Evolutionary conservation across 2,797 vertebrate species (phyloP), one percentile per base, ranked within the genome.

Genomic region (Zenarchopterus dispar): DNA sequence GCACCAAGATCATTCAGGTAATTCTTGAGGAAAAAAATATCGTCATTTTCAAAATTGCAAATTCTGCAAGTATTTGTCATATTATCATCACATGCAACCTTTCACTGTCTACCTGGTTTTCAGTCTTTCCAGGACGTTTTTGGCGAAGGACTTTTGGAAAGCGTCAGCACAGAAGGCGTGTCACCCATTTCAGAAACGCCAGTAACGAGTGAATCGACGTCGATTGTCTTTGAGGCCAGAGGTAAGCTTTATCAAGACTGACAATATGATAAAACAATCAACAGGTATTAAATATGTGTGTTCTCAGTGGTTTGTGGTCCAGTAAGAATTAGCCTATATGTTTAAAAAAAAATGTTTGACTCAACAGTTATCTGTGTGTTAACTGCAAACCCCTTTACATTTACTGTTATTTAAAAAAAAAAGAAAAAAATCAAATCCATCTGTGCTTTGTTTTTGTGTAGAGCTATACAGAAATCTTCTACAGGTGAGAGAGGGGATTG

Each of bases 1-100:
- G 93, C 84, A 89, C 73, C 63, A 90, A 89, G 24, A 88, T 96
- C 48, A 82, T 90, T 77, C 85, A 94, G 95, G 96, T 98, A 90
- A 80, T 50, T 54, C 22, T 31, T 39, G 9, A 59, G 2, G 4
- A 22, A 21, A 23, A 13, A 21, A 52, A 26, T 39, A 16, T 5
- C 2, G 6, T 39, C 39, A 2, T 16, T 47, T 21, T 63, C 8
- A 49, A n/a, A 49, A n/a, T n/a, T n/a, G 47, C 53, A 0, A 3
- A 10, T 43, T 43, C 22, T 18, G 18, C 0, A 0, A 43, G 4
- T 53, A 19, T 26, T 57, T 53, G 6, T 4, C 22, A 67, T 0
- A 2, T 58, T 46, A 46, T 10, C 1, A 13, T 4, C 31, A 6
- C 15, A 3, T 41, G 11, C 17, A 31, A 42, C 15, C 17, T 8